Conservation (phyloP, 2,888 invertebrate genomes). For the Apotomis betuletana region DNA sequence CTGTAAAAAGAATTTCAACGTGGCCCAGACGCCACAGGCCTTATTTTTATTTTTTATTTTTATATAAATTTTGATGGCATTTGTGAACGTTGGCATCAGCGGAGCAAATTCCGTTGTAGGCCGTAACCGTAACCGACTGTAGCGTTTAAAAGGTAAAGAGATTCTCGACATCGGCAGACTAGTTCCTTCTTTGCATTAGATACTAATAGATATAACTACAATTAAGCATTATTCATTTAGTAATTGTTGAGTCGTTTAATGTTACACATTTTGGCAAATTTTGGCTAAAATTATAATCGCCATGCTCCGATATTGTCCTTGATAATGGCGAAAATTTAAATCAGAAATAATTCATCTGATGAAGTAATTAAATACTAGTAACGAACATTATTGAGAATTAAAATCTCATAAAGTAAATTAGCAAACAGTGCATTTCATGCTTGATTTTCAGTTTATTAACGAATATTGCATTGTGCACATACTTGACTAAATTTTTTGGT, state of each 20-base stretch:
- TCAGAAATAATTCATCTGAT: slow-evolving; percentile 38
- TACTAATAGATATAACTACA: slow-evolving; percentile 62
- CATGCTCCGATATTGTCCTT: slow-evolving; percentile 46
- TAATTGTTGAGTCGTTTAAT: slow-evolving; percentile 63
- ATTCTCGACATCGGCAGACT: slow-evolving; percentile 52
- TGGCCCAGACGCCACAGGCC: too few species aligned
- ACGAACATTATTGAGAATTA: slow-evolving; percentile 61
- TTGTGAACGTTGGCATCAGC: too few species aligned
- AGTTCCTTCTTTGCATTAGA: slow-evolving; percentile 52
- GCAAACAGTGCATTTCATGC: slow-evolving; percentile 69
- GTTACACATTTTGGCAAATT: slow-evolving; percentile 75
- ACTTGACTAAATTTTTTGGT: slow-evolving; percentile 36
- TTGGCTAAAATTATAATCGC: slow-evolving; percentile 74
- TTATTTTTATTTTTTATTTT: too few species aligned
- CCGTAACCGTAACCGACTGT: too few species aligned
- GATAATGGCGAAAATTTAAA: slow-evolving; percentile 28
- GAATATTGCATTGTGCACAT: slow-evolving; percentile 30
- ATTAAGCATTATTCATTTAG: slow-evolving; percentile 57
- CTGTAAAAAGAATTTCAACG: too few species aligned
- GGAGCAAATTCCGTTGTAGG: too few species aligned
- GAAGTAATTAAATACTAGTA: slow-evolving; percentile 32
- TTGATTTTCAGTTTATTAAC: slow-evolving; percentile 46
- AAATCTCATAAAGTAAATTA: slow-evolving; percentile 60
- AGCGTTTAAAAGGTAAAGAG: neutral
- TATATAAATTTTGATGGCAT: too few species aligned